Conservation (phyloP, 1,140 invertebrate species). For the Chironomus tepperi region DNA sequence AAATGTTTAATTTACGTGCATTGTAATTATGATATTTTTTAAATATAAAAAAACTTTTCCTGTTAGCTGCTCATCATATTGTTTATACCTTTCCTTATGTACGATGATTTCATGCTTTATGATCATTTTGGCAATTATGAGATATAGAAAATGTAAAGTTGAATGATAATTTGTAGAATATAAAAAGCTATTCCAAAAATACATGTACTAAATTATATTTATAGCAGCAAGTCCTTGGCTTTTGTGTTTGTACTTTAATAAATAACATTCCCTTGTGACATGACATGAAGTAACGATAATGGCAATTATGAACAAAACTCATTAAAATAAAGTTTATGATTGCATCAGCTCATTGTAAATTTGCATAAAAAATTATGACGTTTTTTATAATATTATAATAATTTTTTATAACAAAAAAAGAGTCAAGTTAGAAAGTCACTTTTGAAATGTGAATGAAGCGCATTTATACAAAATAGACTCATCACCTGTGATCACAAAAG, state of each 20-base stretch:
- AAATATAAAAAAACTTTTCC: background rate
- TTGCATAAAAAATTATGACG: background rate
- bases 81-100: too few species aligned
- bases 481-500: too few species aligned
- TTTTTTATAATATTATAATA: background rate
- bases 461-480: background rate
- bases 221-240: too few species aligned
- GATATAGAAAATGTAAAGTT: background rate
- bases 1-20: constrained; percentile 3
- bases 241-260: background rate
- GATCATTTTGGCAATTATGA: background rate
- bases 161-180: too few species aligned
- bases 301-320: background rate
- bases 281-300: background rate
- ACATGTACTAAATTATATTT: too few species aligned
- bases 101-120: background rate
- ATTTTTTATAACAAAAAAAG: too few species aligned
- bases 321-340: constrained; percentile 4
- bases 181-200: too few species aligned
- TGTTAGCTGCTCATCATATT: background rate
- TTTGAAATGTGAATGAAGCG: background rate
- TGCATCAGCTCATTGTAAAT: background rate
- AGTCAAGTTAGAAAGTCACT: background rate
- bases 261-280: background rate
- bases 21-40: background rate